Base-by-base conservation (phyloP, 2,113 vertebrate genomes). In the Ceyx margarethae region DNA sequence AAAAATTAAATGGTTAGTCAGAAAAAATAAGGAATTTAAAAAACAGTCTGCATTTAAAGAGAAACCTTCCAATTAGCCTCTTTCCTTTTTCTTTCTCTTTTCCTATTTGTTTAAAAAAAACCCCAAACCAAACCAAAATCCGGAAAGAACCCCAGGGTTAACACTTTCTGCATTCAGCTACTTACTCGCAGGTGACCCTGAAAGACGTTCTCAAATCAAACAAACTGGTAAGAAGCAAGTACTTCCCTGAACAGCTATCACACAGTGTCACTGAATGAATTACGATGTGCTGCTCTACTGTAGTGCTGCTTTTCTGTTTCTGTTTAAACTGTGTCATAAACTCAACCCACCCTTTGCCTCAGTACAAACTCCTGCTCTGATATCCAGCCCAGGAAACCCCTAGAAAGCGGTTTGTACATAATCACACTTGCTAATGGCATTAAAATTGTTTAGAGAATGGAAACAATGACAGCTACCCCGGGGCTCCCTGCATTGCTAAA, bases 261-360 rank as follows among this genome's bases (percentile, higher is more conserved):
- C 56, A 48, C 43, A 62, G 16, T 1, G 0, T 35, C 3, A 57
- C 58, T 12, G 81, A 89, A 82, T 76, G 81, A 92, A 81, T 92
- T 79, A 91, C 53, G 3, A 90, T 2, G 45, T 48, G 78, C 69
- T 42, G 91, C 69, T 75, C 80, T 71, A 78, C 88, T 75, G 68
- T 56, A 91, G 73, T 4, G 21, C 85, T 15, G 73, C 73, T 93
- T 68, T 78, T 75, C 92, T 93, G 76, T 25, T 93, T 77, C 93
- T 53, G 13, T 84, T 95, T 95, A 88, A 75, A 89, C 86, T 84
- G 84, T 94, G 86, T 84, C 95, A 88, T 90, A 95, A 96, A 94
- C 85, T 91, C 92, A 93, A 85, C 67, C 90, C 90, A 81, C 90
- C 83, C 86, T 94, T 89, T 95, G 95, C 89, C 83, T 95, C 82